Base-by-base conservation (phyloP, 2,888 invertebrate species). In the Himalopsyche kuldschensis region DNA sequence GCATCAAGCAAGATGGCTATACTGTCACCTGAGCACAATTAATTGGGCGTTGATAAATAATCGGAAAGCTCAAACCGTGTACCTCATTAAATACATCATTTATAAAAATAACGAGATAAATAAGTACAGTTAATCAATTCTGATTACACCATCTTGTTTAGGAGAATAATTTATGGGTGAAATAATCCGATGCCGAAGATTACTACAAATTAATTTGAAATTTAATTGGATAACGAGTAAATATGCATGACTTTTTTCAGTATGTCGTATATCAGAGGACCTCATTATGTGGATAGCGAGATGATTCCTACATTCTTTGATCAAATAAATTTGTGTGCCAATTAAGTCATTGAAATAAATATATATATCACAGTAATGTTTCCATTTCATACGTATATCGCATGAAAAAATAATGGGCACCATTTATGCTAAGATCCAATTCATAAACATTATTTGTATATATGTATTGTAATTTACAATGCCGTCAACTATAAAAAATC, bases 41-140 rank as follows among this genome's bases (percentile, higher is more conserved):
- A 81, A 81, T 81, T 81, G 81, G 81, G 55, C 81, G 81, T 48
- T 81, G 81, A 77, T 77, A 75, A 77, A 81, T 69, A 69, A 69
- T 69, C 69, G 24, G 55, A 55, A 24, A 24, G 10, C 20, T 20
- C 20, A 27, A 15, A 15, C 69, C 69, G 69, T 69, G 69, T 69
- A 69, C 11, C 69, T 69, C 69, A 69, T 69, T 69, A 69, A 69
- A 69, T 69, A 69, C 69, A 69, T 30, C 69, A 69, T 69, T 69
- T 69, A 69, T 69, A 69, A 69, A 69, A 69, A 69, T 69, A 69
- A 69, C 15, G 69, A 69, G 69, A 69, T 69, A 69, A 24, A 69
- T 24, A 69, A 69, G 69, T 15, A 30, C 69, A 27, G 69, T 69
- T 69, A 69, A 69, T 69, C 69, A 69, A 69, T 69, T 69, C 69